phyloP scores from a whole-genome alignment of 37 sponge, comb jelly and placozoan genomes.

The Geodia barretti region DNA sequence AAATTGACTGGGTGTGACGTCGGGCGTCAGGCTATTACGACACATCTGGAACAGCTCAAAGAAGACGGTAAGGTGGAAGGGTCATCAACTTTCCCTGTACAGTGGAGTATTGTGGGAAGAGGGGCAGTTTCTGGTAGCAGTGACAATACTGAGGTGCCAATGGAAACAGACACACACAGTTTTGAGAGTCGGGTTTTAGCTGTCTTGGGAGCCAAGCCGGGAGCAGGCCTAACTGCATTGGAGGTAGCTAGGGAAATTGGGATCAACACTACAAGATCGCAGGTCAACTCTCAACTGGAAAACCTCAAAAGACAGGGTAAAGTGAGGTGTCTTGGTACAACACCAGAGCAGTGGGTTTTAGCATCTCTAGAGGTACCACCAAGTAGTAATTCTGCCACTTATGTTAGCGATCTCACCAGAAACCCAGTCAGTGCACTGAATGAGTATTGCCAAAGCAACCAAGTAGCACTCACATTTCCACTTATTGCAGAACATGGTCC shows the following conservation, averaged over 20 bases:
- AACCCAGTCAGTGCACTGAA: conserved; percentile 79
- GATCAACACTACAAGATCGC: background rate
- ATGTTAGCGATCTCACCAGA: conserved; percentile 59
- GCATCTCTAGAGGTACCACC: background rate
- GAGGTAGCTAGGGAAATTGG: conserved; percentile 7
- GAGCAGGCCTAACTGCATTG: background rate
- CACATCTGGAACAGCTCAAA: background rate
- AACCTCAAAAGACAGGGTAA: conserved; percentile 1
- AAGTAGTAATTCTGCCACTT: background rate
- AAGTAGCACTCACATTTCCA: conserved; percentile 47
- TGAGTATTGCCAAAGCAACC: conserved; percentile 72
- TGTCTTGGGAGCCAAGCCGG: conserved; percentile 1
- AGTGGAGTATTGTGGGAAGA: background rate
- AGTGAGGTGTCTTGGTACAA: background rate
- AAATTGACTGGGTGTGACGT: background rate
- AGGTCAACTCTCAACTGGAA: conserved; percentile 10
- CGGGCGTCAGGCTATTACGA: background rate
- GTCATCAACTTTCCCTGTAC: background rate
- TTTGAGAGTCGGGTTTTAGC: background rate
- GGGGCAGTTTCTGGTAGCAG: background rate
- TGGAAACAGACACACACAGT: background rate
- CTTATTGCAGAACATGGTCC: conserved; percentile 74
- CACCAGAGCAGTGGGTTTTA: background rate
- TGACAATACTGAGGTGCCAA: background rate
- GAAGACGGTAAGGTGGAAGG: background rate